phyloP scores from a whole-genome alignment of 2,888 invertebrate genomes.

The Philhelius pedissequus region DNA sequence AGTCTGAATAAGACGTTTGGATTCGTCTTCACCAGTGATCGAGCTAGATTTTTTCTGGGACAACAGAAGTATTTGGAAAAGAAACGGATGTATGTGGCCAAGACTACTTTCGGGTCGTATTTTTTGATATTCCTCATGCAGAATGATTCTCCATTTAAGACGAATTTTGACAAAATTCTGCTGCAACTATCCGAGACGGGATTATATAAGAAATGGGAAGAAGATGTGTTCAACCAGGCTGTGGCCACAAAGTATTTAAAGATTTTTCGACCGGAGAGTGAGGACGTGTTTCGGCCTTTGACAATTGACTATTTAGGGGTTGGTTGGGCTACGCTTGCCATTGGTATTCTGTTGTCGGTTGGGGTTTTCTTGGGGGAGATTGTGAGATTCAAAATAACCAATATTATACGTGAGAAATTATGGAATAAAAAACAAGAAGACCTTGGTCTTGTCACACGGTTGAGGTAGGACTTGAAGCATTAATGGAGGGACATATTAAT shows the following conservation, averaged over 20 bases:
- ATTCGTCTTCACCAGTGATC: conserved; percentile 40
- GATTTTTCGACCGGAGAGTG: conserved; percentile 21
- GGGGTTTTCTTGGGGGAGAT: neutral
- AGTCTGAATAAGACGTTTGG: conserved; percentile 35
- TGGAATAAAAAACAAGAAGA: too few relatives aligned
- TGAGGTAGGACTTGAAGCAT: too few relatives aligned
- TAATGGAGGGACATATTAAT: too few relatives aligned
- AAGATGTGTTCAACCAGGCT: conserved; percentile 38
- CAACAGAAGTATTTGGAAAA: conserved; percentile 48
- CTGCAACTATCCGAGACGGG: conserved; percentile 51
- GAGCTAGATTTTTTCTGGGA: conserved; percentile 30
- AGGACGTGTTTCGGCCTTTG: conserved; percentile 10
- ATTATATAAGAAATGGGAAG: conserved; percentile 42
- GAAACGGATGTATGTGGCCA: conserved; percentile 25
- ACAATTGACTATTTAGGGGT: conserved; percentile 23
- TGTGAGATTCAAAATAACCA: neutral
- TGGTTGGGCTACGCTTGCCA: conserved; percentile 20
- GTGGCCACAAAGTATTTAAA: conserved; percentile 35
- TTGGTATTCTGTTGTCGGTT: conserved; percentile 5
- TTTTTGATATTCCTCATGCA: conserved; percentile 48
- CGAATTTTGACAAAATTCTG: conserved; percentile 37
- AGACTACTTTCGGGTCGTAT: conserved; percentile 3
- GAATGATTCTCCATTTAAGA: conserved; percentile 46
- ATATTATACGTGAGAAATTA: neutral
- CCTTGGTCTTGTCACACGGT: too few relatives aligned